Evolutionary conservation across 2,888 invertebrate species (phyloP), one percentile per base, ranked within the genome.

Genomic region (Apantesis nais): DNA sequence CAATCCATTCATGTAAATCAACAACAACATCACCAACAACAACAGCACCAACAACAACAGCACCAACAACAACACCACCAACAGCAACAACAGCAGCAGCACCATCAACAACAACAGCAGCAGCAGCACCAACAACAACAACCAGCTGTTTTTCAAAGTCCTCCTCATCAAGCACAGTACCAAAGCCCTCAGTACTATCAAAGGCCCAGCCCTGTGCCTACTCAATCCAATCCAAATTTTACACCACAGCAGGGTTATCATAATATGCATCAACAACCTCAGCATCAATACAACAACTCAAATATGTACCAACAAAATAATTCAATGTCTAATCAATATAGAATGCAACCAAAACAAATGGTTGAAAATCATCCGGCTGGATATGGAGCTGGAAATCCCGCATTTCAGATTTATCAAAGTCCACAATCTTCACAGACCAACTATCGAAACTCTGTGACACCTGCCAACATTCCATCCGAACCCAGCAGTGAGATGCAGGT

Each of bases 341-440:
- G 91, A 72, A 93, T 92, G 70, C 80, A 88, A n/a, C 78, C 89
- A 55, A 94, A 93, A 81, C 89, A 87, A 78, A 80, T 84, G 71
- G 76, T 84, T 44, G 93, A 93, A 71, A 89, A 84, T 74, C 81
- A 79, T 68, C 81, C 89, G 64, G 75, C 83, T 64, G 87, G 81
- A 2, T 94, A 92, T 81, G 88, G 84, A 16, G 78, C 85, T 66
- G 74, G 85, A 48, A 90, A 89, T 75, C 91, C 89, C 74, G 83
- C 88, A 11, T 94, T 92, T 82, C 93, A 93, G 85, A 89, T 93
- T 74, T 94, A 94, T 80, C 93, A 94, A 88, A 94, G 93, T 80
- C 94, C 93, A 60, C 93, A 92, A 72, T 78, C 86, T 72, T 70
- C 87, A 62, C 92, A 91, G 74, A 89, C 83, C 78, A 90, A 83